Base-by-base conservation (phyloP, 2,113 vertebrate species). In the Nerophis ophidion region DNA sequence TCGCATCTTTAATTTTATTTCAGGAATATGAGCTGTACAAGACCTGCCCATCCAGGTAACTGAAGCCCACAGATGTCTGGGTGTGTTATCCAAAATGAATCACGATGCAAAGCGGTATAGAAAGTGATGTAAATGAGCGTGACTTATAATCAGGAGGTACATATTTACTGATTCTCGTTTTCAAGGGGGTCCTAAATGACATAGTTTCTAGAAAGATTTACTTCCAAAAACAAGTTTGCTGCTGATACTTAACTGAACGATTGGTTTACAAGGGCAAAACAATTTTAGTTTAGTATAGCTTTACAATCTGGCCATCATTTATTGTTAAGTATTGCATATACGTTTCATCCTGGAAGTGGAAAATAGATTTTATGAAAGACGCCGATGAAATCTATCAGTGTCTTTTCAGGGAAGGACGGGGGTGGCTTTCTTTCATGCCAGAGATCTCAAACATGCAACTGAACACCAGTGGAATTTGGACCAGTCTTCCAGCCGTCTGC, bases 381-480 rank as follows among this genome's bases (percentile, higher is more conserved):
- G 11, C 64, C 54, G 55, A 1, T 33, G 55, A 17, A 42, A 60
- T 60, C 47, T 44, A 10, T n/a, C 60, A 48, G 11, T 42, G 5
- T 42, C 40, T 42, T 42, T 47, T 54, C 48, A 40, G 36, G 26
- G n/a, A 17, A 9, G 9, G 53, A 11, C 15, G 9, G n/a, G n/a
- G 5, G 8, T n/a, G 61, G 51, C 57, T 81, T 63, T 53, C 57
- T 78, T 80, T 83, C 69, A 79, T 75, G 74, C 70, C 70, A 80
- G 76, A 83, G 67, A 86, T 80, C 61, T 76, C 74, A 83, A 58
- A 71, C 75, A 68, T 67, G 48, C 75, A 84, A 82, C 77, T 71
- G 44, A 81, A 82, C 74, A 80, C 80, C 78, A 75, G 74, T 82
- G 80, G 81, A 80, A 84, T 83, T 86, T 71, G 68, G 7, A 74